Evolutionary conservation across 1,140 invertebrate genomes (phyloP), one percentile per base, ranked within the genome.

Genomic region (Papilio glaucus): DNA sequence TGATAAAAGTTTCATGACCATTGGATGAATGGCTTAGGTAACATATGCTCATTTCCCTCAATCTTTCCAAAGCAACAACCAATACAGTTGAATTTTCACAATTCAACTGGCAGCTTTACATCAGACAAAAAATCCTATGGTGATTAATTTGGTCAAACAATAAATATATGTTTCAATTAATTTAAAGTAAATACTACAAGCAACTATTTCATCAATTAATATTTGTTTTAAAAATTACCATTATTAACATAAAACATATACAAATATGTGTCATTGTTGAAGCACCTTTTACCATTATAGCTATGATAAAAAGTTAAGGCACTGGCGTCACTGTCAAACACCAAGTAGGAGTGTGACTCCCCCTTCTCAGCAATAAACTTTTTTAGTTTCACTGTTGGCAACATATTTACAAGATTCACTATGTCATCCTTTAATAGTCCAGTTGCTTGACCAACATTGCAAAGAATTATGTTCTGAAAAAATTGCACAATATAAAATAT

Each of bases 391-490:
- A 84, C 71, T 70, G 63, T 61, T 45, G 77, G 72, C 15, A 76
- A 70, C 26, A 73, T 45, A n/a, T 76, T 33, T 61, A 88, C 70
- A 24, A 88, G 45, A 57, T 78, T 70, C 3, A 79, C 5, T 62
- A 91, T 71, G 71, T 72, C 69, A 26, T 79, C 41, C 76, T 91
- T 93, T 49, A 80, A 73, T 70, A 91, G 81, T 0, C 88, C 88
- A 10, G 89, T 89, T 10, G 91, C 89, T 81, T 93, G 89, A 0
- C 91, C 91, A 21, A 85, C 85, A 76, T 93, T 93, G 53, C 89
- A 93, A 4, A 93, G 61, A 6, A 91, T 80, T 69, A 93, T 79
- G 75, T 90, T 86, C 91, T 93, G 78, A 73, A 85, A 89, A 76
- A 76, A 72, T 57, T 57, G 24, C 21, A 71, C 2, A 70, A 71